phyloP scores from a whole-genome alignment of 2,113 vertebrate genomes.

The Myotis brandtii region DNA sequence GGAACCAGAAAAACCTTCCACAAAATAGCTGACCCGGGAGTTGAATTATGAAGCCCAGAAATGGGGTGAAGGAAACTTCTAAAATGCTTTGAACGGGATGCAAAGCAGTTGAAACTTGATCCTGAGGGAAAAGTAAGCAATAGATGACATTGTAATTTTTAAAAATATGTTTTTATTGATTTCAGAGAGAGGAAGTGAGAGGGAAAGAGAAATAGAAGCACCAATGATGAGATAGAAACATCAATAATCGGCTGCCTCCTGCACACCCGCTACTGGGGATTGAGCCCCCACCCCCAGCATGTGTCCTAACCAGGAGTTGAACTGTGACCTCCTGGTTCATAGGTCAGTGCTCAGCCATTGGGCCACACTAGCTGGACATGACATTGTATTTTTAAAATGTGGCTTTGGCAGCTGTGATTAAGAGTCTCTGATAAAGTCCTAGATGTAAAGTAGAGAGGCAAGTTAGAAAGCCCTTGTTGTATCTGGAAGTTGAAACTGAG shows the following conservation, averaged over 20 bases:
- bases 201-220: no score
- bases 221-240: no score
- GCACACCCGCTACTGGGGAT: no score
- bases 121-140: neutral
- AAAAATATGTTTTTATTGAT: no score
- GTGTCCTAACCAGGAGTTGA: no score
- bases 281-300: no score
- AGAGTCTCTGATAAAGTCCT: neutral
- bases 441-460: neutral
- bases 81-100: neutral
- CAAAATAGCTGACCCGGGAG: neutral
- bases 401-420: neutral
- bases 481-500: neutral
- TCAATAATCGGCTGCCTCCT: no score
- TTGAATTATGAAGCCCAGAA: neutral
- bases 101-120: neutral
- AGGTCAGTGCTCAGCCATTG: no score
- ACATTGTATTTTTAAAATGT: neutral
- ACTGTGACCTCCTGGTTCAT: no score
- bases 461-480: neutral
- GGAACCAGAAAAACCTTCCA: neutral
- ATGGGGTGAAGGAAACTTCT: neutral
- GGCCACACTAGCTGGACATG: neutral
- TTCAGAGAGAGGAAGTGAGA: no score
- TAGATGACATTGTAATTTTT: neutral